Base-by-base conservation (phyloP, 2,113 vertebrate genomes). In the Saiga tatarica region DNA sequence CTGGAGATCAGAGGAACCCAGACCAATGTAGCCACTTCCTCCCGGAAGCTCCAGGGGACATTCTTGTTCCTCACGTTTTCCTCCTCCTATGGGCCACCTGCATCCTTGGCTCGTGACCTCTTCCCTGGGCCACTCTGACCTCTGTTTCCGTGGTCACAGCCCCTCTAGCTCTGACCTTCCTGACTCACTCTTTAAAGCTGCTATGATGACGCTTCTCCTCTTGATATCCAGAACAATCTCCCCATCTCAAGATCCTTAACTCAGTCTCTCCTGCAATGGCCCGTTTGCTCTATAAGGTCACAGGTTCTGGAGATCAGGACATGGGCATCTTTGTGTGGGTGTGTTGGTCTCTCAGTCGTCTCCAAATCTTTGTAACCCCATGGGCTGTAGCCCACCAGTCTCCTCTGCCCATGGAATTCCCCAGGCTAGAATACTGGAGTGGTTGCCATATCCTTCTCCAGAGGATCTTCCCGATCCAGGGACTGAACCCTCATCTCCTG, bases 201-300 rank as follows among this genome's bases (percentile, higher is more conserved):
- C 14, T 13, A 4, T 30, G 36, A 55, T 0, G 23, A 67, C 6
- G 1, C 0, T 1, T 5, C 36, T 19, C 47, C 28, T 1, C 11
- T 4, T 1, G 25, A 6, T 3, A 52, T 16, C 33, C 28, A n/a
- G 45, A 57, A 7, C 55, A 21, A 16, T 17, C 64, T 74, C 17
- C 23, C 39, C 6, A 1, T 8, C 36, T 36, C 12, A 0, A 26
- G 28, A 36, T 12, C 36, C 28, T 21, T 30, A n/a, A 23, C 36
- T n/a, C 10, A 6, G 1, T 2, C 57, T 23, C 47, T 47, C 36
- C 28, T 2, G 12, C 87, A 17, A 15, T 14, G 36, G 12, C 14
- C 67, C 8, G 0, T 36, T 17, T 26, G 55, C 28, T 28, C 12
- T 2, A 2, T 28, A 6, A 25, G 53, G 6, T 15, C 89, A 2